A percentile compares a stretch with the other conserved stretches of the same genome.
Evolutionary conservation across 2,797 vertebrate species (phyloP).

Genomic region (Erethizon dorsatum): DNA sequence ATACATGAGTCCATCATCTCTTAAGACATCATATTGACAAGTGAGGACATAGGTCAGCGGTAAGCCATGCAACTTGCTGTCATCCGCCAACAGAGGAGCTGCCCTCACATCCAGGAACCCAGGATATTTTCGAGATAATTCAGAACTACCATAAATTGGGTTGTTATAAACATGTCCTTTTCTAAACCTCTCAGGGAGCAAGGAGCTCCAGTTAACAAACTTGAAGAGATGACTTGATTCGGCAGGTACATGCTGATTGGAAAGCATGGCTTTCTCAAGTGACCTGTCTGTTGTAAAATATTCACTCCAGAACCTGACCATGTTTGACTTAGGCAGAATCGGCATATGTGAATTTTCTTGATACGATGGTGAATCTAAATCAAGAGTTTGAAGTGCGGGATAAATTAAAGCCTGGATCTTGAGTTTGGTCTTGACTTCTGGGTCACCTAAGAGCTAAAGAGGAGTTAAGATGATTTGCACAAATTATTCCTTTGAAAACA

Average conservation of each 20-base stretch:
- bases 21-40: conserved; percentile 94
- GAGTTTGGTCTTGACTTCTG: conserved; percentile 89
- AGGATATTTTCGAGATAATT: conserved; percentile 47
- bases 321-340: conserved; percentile 88
- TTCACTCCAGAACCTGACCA: conserved; percentile 93
- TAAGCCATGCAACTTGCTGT: conserved; percentile 88
- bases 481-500: not conserved
- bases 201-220: conserved; percentile 88
- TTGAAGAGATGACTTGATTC: conserved; percentile 90
- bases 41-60: conserved; percentile 93
- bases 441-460: conserved; percentile 91
- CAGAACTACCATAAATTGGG: conserved; percentile 55
- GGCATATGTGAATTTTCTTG: conserved; percentile 92
- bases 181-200: conserved; percentile 90
- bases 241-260: conserved; percentile 91
- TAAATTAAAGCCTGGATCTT: conserved; percentile 94
- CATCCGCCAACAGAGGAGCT: conserved; percentile 91
- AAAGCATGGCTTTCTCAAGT: conserved; percentile 91
- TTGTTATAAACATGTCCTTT: conserved; percentile 88
- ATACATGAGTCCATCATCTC: conserved; percentile 96
- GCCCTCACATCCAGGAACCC: conserved; percentile 90
- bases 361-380: conserved; percentile 94
- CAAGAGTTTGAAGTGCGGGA: conserved; percentile 93
- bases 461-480: not conserved
- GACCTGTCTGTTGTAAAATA: conserved; percentile 92